Evolutionary conservation across 2,113 vertebrate species (phyloP), one percentile per base, ranked within the genome.

Genomic region (Salvator merianae): DNA sequence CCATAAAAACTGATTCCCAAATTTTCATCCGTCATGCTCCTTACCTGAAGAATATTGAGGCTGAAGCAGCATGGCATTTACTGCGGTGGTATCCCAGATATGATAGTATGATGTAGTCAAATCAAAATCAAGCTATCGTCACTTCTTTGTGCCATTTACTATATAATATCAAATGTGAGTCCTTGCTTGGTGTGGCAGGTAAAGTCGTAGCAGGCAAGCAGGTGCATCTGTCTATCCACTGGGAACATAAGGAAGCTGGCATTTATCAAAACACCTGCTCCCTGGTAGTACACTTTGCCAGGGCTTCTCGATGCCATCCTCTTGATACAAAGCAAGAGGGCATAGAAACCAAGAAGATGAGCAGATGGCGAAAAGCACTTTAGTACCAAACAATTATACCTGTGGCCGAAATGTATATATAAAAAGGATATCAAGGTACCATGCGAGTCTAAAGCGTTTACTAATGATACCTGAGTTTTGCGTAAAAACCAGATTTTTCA

Each of bases 251-350:
- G 77, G 53, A 73, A 26, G 30, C 77, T 79, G 69, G 30, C 50
- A 34, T 62, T 65, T 34, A 73, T 43, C 22, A 79, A 73, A 38
- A 36, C 83, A 85, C 77, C 83, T 85, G 83, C 77, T 85, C 76
- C 77, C 83, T 79, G 28, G 66, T 10, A 50, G 83, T 22, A 30
- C 5, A 59, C 55, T 50, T 36, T 79, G 76, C 66, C 77, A 85
- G 68, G 32, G 50, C 26, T 32, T 79, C n/a, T 85, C 69, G 65
- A 10, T 73, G 77, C 68, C 74, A 63, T 43, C 16, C 10, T 63
- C 8, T 47, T 47, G 14, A 79, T 13, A 13, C 30, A 4, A 24
- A 50, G 69, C 53, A 79, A 84, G n/a, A 50, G 53, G 50, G 53
- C 66, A 34, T 63, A 55, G 50, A 69, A 59, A 63, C 30, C 9